Evolutionary conservation across 2,113 vertebrate species (phyloP).

Genomic region (Odocoileus virginianus): DNA sequence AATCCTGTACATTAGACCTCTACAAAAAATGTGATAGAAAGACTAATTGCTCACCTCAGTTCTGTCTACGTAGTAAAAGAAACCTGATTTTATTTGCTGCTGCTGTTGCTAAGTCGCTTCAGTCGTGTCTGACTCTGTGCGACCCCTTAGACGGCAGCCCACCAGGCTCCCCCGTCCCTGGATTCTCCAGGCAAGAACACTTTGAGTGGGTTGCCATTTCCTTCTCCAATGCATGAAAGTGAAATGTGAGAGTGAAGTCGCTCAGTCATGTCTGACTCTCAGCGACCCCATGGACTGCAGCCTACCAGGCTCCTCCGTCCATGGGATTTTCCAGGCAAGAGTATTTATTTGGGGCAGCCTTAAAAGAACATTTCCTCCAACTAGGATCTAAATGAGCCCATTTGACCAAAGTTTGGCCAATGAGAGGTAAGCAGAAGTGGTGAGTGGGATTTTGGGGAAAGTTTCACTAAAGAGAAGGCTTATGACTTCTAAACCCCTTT

Average conservation of each 20-base stretch:
- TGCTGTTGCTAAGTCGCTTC: neutral
- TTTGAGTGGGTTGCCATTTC: neutral
- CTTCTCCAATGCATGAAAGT: neutral
- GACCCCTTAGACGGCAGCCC: neutral
- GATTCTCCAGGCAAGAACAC: neutral
- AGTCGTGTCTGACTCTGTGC: neutral
- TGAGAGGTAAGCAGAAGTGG: neutral
- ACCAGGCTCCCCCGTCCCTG: neutral
- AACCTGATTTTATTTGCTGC: neutral
- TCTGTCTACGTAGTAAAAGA: neutral
- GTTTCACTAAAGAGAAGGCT: neutral
- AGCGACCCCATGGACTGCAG: neutral
- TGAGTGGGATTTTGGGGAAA: neutral
- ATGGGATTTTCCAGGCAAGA: neutral
- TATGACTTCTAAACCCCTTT: neutral
- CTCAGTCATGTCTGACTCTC: neutral
- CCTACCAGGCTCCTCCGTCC: neutral
- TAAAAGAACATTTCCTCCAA: neutral
- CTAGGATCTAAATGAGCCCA: neutral
- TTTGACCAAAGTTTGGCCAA: neutral
- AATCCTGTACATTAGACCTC: neutral
- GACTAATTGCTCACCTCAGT: neutral
- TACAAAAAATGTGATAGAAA: neutral
- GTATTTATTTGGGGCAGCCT: neutral
- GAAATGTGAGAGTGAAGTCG: neutral